Evolutionary conservation across 2,113 vertebrate genomes (phyloP).

Genomic region (Varanus komodoensis): DNA sequence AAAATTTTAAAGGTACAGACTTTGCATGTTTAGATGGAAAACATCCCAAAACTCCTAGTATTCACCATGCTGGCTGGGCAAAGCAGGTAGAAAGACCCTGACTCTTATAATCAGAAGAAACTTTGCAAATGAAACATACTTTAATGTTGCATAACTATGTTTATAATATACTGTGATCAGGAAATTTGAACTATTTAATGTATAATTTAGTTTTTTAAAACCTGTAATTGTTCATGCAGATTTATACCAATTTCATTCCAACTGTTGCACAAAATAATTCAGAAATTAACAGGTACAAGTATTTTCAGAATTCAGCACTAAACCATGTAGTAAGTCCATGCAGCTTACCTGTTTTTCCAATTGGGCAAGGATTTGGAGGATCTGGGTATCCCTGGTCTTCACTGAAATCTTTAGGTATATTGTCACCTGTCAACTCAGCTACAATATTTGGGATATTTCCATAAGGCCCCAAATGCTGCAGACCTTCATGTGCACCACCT

Average conservation of each 20-base stretch:
- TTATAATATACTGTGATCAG: neutral
- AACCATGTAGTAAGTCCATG: neutral
- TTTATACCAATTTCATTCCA: neutral
- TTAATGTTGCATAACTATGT: neutral
- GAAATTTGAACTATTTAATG: neutral
- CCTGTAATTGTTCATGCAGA: neutral
- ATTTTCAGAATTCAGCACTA: neutral
- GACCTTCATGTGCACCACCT: constrained; percentile 96
- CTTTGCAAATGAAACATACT: neutral
- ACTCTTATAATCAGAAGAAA: neutral
- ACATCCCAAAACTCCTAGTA: no score
- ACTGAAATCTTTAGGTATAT: constrained; percentile 93
- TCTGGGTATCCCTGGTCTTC: constrained; percentile 97
- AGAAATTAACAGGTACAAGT: neutral
- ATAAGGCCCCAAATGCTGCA: constrained; percentile 97
- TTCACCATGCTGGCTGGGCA: no score
- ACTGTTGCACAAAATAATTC: neutral
- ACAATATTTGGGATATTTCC: constrained; percentile 98
- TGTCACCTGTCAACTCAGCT: constrained; percentile 95
- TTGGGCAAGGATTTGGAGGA: constrained; percentile 95
- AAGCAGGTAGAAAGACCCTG: neutral
- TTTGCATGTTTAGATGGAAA: no score
- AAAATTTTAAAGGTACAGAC: neutral
- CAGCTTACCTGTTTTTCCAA: constrained; percentile 90
- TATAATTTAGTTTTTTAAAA: neutral